A percentile compares a stretch with the other conserved stretches of the same genome.
phyloP scores from a whole-genome alignment of 2,797 vertebrate genomes.

The Saguinus oedipus region DNA sequence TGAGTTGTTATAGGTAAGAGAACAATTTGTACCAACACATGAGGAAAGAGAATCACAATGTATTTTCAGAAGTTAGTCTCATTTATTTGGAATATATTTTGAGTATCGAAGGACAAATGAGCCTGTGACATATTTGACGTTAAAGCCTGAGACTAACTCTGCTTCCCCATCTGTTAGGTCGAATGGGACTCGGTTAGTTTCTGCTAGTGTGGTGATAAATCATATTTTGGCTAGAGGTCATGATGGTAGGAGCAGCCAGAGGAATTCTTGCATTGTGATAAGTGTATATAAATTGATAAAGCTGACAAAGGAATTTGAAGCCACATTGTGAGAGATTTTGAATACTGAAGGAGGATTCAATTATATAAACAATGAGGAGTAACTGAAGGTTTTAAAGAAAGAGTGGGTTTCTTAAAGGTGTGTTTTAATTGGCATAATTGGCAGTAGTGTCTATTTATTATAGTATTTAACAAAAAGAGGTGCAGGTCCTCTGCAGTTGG shows the following conservation, averaged over 20 bases:
- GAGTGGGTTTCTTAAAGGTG: background rate
- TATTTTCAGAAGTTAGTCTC: background rate
- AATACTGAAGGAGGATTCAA: background rate
- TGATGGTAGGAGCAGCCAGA: background rate
- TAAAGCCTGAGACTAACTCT: background rate
- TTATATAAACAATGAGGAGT: background rate
- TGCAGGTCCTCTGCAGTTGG: background rate
- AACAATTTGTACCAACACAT: background rate
- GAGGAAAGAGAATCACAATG: background rate
- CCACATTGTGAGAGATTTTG: background rate
- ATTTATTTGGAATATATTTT: background rate
- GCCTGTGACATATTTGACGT: fast-evolving
- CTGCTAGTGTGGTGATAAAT: background rate
- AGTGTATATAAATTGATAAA: background rate
- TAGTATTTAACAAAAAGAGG: background rate
- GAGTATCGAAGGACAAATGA: background rate
- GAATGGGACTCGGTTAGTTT: background rate
- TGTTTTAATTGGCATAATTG: background rate
- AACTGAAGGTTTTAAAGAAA: background rate
- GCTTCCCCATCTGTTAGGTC: background rate
- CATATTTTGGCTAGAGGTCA: background rate
- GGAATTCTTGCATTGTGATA: background rate
- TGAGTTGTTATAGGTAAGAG: background rate
- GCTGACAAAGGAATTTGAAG: background rate
- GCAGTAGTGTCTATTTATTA: background rate